Conservation (phyloP, 2,113 vertebrate species). For the Cardinalis cardinalis region DNA sequence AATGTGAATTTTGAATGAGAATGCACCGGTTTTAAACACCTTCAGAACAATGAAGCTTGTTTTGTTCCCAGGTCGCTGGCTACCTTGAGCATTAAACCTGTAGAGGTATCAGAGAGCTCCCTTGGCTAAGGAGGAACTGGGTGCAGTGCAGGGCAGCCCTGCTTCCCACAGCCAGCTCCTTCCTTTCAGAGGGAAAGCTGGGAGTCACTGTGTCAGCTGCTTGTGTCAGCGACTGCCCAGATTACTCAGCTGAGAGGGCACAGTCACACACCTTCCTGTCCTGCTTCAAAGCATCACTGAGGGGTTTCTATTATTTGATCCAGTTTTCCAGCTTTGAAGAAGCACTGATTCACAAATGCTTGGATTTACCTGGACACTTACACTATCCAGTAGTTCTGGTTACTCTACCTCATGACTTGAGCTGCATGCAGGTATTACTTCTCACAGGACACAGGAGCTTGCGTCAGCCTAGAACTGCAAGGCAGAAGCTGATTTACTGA, state of each 20-base stretch:
- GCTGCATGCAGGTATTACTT: not conserved
- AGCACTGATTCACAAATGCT: not conserved
- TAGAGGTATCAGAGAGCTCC: not conserved
- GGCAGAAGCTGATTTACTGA: not conserved
- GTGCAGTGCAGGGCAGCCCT: fast-evolving
- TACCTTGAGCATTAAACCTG: not conserved
- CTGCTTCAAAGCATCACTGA: not conserved
- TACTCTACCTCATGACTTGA: not conserved
- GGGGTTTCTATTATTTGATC: not conserved
- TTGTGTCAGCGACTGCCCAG: not conserved
- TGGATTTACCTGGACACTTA: not conserved
- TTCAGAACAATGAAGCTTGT: not conserved
- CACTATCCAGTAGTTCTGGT: not conserved
- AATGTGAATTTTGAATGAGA: not conserved
- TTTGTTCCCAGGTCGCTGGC: not conserved
- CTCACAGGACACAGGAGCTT: not conserved
- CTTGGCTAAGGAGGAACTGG: not conserved
- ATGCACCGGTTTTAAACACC: not conserved
- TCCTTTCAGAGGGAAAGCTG: not conserved
- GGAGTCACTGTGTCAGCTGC: not conserved
- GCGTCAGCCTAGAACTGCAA: not conserved
- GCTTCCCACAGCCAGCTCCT: not conserved
- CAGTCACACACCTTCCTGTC: not conserved
- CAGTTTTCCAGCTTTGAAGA: not conserved
- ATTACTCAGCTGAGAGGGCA: not conserved